A percentile compares a stretch with the other conserved stretches of the same genome.
phyloP scores from a whole-genome alignment of 2,797 vertebrate species.

The Columba guinea region DNA sequence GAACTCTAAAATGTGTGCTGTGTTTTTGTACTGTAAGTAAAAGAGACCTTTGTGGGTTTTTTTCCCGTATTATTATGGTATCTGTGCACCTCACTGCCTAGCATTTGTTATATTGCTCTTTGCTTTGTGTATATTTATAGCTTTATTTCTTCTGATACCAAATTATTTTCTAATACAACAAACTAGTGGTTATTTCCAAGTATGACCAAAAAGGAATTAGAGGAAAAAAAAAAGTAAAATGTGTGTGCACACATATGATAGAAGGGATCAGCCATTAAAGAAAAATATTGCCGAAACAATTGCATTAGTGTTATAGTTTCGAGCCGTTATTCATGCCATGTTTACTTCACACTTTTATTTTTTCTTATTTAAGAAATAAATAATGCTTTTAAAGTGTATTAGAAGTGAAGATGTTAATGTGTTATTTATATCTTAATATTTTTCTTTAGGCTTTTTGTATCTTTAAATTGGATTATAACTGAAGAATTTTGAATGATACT shows the following conservation, averaged over 20 bases:
- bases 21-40: neutral
- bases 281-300: neutral
- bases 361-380: neutral
- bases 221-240: neutral
- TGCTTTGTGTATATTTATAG: neutral
- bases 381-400: neutral
- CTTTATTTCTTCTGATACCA: neutral
- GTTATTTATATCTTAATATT: neutral
- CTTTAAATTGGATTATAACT: slow-evolving; percentile 25
- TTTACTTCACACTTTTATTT: neutral
- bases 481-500: neutral
- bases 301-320: neutral
- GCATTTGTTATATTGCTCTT: neutral
- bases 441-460: neutral
- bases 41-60: neutral
- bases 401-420: neutral
- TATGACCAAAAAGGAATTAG: neutral
- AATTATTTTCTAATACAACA: neutral
- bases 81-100: neutral
- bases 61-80: neutral
- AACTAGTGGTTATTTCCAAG: neutral
- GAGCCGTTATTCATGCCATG: neutral
- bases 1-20: neutral
- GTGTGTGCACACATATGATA: neutral
- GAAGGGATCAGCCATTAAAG: neutral